Evolutionary conservation across 2,113 vertebrate species (phyloP), one percentile per base, ranked within the genome.

Genomic region (Strix uralensis): DNA sequence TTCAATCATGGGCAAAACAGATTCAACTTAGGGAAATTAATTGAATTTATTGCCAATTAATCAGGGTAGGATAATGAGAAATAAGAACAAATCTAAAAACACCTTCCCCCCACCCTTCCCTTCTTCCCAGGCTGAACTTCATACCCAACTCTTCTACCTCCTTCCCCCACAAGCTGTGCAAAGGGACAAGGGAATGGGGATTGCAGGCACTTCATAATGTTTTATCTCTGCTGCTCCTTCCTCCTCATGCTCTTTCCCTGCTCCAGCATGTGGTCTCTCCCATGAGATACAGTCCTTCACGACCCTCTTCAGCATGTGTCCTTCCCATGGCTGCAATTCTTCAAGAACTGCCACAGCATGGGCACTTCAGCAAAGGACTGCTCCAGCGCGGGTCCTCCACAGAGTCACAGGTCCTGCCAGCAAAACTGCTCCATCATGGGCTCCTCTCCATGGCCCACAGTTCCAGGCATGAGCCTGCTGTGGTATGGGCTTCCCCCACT

Each of bases 301-400:
- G 32, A 46, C 11, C 42, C 77, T n/a, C 18, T 66, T 30, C 47
- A 74, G 11, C 0, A 0, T 16, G 16, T 7, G 5, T 69, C 15
- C 11, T 72, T 67, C 54, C 59, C 59, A 44, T 1, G 2, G 11
- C 13, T 36, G 11, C 22, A 84, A n/a, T 34, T 34, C 36, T 59
- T 85, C 17, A 58, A 7, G 20, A 81, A 65, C 19, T 55, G 23
- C 20, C 58, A 14, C 49, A 58, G 32, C 2, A 4, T 38, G 18
- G 5, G 11, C 32, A 40, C 49, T 70, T 38, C 38, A 85, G 54
- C 11, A 63, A 36, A 3, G 5, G 26, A 46, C 26, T 72, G 21
- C 15, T 78, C 17, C 15, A 63, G 7, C 0, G 0, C 21, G 32
- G 19, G n/a, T 30, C 16, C 14, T 30, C n/a, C 3, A 2, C 1